Evolutionary conservation across 2,888 invertebrate genomes (phyloP).

Genomic region (Dione juno): DNA sequence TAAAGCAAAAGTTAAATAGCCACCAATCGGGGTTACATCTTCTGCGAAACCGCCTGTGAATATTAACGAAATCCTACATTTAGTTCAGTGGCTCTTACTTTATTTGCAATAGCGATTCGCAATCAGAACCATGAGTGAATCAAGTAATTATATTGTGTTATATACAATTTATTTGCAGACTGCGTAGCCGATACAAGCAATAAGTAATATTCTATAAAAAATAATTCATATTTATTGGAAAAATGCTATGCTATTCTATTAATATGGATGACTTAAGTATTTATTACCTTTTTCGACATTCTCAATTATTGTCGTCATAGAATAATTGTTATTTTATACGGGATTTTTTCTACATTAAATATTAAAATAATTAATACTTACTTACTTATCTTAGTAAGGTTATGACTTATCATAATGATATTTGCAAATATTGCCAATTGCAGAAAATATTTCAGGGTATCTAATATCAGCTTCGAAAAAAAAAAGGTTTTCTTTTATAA

Average conservation of each 20-base stretch:
- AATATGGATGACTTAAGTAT: conserved; percentile 38
- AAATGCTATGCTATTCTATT: conserved; percentile 23
- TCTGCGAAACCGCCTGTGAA: conserved; percentile 40
- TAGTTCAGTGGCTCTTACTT: conserved; percentile 45
- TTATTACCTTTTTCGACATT: conserved; percentile 25
- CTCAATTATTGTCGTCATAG: conserved; percentile 2
- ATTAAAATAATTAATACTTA: not conserved
- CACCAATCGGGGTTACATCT: conserved; percentile 40
- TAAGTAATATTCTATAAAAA: not conserved
- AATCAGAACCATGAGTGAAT: conserved; percentile 31
- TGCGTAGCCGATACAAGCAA: conserved; percentile 15
- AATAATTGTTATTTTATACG: conserved; percentile 6
- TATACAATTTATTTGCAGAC: conserved; percentile 10
- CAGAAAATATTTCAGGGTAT: too few species aligned
- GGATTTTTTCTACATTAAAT: not conserved
- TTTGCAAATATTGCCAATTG: too few species aligned
- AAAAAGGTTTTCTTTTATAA: too few species aligned
- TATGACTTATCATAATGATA: too few species aligned
- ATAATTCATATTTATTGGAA: conserved; percentile 29
- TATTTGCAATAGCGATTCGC: conserved; percentile 38
- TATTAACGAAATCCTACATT: conserved; percentile 48
- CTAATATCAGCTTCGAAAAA: too few species aligned
- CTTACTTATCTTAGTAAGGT: too few species aligned
- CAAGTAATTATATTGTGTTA: conserved; percentile 29
- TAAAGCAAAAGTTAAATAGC: conserved; percentile 36